These are phyloP conservation scores for Antennarius maculatus DNA, from an alignment of 2,797 vertebrate species.

Conservation along the genomic window DNA sequence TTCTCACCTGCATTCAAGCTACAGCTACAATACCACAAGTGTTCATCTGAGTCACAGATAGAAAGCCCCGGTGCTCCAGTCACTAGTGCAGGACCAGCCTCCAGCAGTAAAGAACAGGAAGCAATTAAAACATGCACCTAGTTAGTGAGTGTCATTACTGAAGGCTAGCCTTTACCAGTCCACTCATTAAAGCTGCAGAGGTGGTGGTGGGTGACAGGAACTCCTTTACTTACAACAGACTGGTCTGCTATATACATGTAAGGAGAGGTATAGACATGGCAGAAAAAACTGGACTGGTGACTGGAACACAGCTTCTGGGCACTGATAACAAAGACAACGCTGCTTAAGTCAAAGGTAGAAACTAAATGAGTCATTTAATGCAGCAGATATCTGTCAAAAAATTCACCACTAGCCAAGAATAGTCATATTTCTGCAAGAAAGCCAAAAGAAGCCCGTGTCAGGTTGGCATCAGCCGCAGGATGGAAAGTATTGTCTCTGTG, in stretches of 20 bases:
- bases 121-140: conserved; percentile 82
- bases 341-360: background rate
- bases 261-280: conserved; percentile 20
- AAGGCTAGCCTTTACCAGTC: conserved; percentile 74
- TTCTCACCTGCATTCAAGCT: conserved; percentile 53
- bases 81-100: conserved; percentile 66
- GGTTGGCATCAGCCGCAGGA: conserved; percentile 26
- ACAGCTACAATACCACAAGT: conserved; percentile 58
- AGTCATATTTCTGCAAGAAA: conserved; percentile 9
- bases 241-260: conserved; percentile 44
- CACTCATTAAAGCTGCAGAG: conserved; percentile 81
- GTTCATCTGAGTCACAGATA: conserved; percentile 72
- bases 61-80: conserved; percentile 61
- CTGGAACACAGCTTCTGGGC: background rate
- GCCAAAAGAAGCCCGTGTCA: conserved; percentile 21
- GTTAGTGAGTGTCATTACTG: conserved; percentile 81
- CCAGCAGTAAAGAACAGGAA: conserved; percentile 85
- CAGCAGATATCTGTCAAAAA: conserved; percentile 11
- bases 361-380: background rate
- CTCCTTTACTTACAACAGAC: conserved; percentile 67
- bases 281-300: conserved; percentile 28
- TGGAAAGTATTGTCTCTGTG: conserved; percentile 41
- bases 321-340: conserved; percentile 8
- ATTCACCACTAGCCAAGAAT: conserved; percentile 21
- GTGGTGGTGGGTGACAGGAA: conserved; percentile 66